phyloP scores from a whole-genome alignment of 2,113 vertebrate genomes.

The Myanophis thanlyinensis region DNA sequence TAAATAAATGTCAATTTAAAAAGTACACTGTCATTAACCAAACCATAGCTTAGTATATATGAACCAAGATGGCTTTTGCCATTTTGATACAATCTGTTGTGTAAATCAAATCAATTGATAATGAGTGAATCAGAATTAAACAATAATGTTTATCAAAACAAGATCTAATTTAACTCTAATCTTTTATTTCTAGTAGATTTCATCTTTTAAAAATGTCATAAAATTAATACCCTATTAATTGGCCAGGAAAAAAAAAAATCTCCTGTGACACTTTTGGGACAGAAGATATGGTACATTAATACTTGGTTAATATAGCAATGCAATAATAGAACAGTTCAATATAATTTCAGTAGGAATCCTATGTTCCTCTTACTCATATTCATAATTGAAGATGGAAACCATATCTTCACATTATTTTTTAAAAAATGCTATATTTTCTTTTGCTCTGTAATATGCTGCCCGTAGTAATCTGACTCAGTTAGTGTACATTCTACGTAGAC shows the following conservation, averaged over 20 bases:
- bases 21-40: no score
- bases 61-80: no score
- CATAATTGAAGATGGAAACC: not conserved
- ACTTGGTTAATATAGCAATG: slow-evolving; percentile 54
- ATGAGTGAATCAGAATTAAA: no score
- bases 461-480: not conserved
- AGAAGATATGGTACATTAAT: slow-evolving; percentile 49
- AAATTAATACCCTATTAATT: slow-evolving; percentile 37
- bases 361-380: slow-evolving; percentile 27
- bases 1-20: no score
- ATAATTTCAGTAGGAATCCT: slow-evolving; percentile 41
- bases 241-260: slow-evolving; percentile 37
- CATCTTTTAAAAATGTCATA: slow-evolving; percentile 41
- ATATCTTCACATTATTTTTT: not conserved
- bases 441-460: not conserved
- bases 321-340: slow-evolving; percentile 37
- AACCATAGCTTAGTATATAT: no score
- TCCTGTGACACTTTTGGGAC: slow-evolving; percentile 18
- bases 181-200: slow-evolving; percentile 26
- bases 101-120: no score
- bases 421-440: not conserved
- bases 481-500: no score
- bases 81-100: no score
- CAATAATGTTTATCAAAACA: no score
- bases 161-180: no score